Percentiles rank a stretch among this genome's conserved stretches.
phyloP scores from a whole-genome alignment of 2,797 vertebrate species.

The Tolypeutes matacus region DNA sequence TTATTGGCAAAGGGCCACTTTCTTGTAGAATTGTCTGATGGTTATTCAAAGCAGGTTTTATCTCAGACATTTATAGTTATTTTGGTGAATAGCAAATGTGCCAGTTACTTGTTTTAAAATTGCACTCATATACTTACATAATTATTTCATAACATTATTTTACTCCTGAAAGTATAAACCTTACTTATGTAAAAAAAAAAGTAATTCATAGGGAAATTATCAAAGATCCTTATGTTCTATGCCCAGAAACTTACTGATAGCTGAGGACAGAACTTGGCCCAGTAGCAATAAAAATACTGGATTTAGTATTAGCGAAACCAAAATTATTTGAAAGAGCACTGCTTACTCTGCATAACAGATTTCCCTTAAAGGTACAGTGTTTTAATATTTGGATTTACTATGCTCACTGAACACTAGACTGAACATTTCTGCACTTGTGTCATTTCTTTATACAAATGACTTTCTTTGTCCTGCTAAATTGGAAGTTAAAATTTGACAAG shows the following conservation, averaged over 20 bases:
- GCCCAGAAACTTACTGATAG: background rate
- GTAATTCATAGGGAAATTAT: constrained; percentile 47
- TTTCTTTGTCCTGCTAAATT: constrained; percentile 61
- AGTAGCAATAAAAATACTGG: background rate
- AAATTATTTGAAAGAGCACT: constrained; percentile 7
- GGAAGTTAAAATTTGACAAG: constrained; percentile 63
- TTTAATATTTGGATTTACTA: constrained; percentile 42
- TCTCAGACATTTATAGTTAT: constrained; percentile 63
- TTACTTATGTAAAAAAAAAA: background rate
- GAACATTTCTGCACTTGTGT: background rate
- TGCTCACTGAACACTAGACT: background rate
- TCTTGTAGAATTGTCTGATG: constrained; percentile 12
- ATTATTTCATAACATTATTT: constrained; percentile 68
- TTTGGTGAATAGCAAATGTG: constrained; percentile 64
- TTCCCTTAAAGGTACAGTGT: constrained; percentile 29
- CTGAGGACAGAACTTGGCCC: background rate
- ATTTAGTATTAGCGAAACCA: background rate
- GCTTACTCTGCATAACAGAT: background rate
- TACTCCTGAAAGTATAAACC: constrained; percentile 47
- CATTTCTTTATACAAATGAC: background rate
- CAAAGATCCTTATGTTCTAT: background rate
- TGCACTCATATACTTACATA: background rate
- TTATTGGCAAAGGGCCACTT: constrained; percentile 49
- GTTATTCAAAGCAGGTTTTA: constrained; percentile 73
- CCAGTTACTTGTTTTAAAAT: constrained; percentile 66